These are phyloP conservation scores for Eospalax fontanierii DNA, from an alignment of 2,797 vertebrate genomes.

Conservation along the genomic window DNA sequence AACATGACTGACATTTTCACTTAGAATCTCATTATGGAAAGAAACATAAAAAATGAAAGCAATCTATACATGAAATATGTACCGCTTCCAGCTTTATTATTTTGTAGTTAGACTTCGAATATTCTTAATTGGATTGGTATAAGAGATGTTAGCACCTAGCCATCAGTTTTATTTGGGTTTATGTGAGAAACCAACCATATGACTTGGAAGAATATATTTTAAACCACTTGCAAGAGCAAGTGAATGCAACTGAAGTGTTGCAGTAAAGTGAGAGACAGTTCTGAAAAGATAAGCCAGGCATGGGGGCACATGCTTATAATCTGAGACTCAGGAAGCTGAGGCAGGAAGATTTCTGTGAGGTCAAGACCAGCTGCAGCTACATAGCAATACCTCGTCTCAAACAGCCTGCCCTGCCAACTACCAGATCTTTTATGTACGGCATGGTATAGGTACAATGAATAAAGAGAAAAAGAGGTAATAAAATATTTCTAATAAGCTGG, in stretches of 20 bases:
- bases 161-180: constrained; percentile 41
- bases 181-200: background rate
- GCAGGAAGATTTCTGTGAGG: background rate
- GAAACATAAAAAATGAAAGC: background rate
- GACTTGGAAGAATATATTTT: constrained; percentile 18
- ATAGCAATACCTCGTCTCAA: background rate
- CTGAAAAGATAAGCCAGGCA: background rate
- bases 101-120: background rate
- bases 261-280: constrained; percentile 12
- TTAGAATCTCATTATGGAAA: constrained; percentile 35
- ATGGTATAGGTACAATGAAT: background rate
- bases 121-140: background rate
- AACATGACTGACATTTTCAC: constrained; percentile 15
- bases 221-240: constrained; percentile 20
- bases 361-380: background rate
- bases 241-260: background rate
- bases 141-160: background rate
- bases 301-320: background rate
- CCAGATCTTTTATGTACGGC: background rate
- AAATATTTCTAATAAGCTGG: background rate
- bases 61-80: background rate
- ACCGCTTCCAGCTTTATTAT: background rate
- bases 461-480: constrained; percentile 37
- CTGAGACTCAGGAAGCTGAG: background rate
- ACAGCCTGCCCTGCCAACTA: background rate